Conservation (phyloP, 1,140 invertebrate genomes). For the Panonychus citri region DNA sequence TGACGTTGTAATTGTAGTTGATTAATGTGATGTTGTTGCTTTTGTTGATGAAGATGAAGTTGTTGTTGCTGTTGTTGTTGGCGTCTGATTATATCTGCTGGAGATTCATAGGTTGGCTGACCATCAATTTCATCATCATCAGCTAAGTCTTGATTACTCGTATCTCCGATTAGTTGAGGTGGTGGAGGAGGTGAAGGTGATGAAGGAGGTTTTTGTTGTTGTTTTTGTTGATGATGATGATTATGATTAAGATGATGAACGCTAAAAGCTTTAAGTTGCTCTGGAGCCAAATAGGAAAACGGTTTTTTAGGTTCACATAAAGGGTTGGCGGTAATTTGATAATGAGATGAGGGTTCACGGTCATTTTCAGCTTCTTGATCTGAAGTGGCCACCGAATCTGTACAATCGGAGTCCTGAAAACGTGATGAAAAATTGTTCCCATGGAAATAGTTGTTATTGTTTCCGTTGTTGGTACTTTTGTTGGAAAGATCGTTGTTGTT, state of each 20-base stretch:
- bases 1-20: neutral
- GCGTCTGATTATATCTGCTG: neutral
- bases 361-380: neutral
- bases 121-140: neutral
- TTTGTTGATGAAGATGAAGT: neutral
- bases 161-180: neutral
- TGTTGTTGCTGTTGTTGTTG: neutral
- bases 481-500: neutral
- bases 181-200: neutral
- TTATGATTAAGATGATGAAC: too few species aligned
- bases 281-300: too few species aligned
- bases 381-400: neutral
- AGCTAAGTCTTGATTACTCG: neutral
- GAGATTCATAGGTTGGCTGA: neutral
- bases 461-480: neutral
- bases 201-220: neutral
- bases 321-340: neutral
- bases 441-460: neutral
- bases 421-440: neutral
- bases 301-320: too few species aligned
- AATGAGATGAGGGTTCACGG: neutral
- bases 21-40: neutral
- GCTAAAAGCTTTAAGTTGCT: too few species aligned
- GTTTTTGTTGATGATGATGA: neutral
- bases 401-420: neutral